Evolutionary conservation across 2,888 invertebrate genomes (phyloP).

Genomic region (Bimastos eiseni): DNA sequence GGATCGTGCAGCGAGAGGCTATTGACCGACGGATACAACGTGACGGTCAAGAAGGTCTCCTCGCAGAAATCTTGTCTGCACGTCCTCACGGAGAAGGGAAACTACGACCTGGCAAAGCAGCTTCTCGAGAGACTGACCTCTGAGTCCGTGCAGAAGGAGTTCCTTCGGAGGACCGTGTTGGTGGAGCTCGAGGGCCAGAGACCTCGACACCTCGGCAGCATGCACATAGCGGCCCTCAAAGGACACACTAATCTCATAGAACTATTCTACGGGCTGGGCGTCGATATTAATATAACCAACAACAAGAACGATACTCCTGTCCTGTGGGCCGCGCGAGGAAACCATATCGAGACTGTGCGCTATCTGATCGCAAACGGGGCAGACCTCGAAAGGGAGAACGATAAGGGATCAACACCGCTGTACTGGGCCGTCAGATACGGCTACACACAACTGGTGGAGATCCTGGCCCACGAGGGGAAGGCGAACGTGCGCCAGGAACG

Average conservation of each 20-base stretch:
- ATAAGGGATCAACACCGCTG: slow-evolving; percentile 59
- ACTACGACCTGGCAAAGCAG: slow-evolving; percentile 43
- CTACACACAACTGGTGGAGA: slow-evolving; percentile 48
- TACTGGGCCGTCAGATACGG: slow-evolving; percentile 60
- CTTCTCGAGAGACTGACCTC: slow-evolving; percentile 31
- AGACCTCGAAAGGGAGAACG: slow-evolving; percentile 51
- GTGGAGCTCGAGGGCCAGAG: slow-evolving; percentile 55
- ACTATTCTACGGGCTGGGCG: slow-evolving; percentile 35
- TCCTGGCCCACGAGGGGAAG: slow-evolving; percentile 50
- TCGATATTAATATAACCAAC: slow-evolving; percentile 40
- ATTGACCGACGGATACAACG: slow-evolving; percentile 38
- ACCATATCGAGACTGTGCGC: slow-evolving; percentile 46
- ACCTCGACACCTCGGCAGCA: slow-evolving; percentile 45
- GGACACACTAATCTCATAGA: slow-evolving; percentile 43
- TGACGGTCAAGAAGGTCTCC: slow-evolving; percentile 35
- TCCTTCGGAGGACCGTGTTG: slow-evolving; percentile 38
- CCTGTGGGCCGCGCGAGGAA: slow-evolving; percentile 59
- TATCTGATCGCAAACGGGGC: slow-evolving; percentile 45
- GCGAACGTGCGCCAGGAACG: slow-evolving; percentile 52
- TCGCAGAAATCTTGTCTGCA: slow-evolving; percentile 54
- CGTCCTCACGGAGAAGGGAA: slow-evolving; percentile 50
- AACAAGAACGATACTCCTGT: slow-evolving; percentile 57
- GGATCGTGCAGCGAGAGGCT: slow-evolving; percentile 14
- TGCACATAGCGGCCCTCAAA: slow-evolving; percentile 47
- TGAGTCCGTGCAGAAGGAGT: not conserved